phyloP scores from a whole-genome alignment of 2,113 vertebrate species.

The Dasyornis broadbenti region DNA sequence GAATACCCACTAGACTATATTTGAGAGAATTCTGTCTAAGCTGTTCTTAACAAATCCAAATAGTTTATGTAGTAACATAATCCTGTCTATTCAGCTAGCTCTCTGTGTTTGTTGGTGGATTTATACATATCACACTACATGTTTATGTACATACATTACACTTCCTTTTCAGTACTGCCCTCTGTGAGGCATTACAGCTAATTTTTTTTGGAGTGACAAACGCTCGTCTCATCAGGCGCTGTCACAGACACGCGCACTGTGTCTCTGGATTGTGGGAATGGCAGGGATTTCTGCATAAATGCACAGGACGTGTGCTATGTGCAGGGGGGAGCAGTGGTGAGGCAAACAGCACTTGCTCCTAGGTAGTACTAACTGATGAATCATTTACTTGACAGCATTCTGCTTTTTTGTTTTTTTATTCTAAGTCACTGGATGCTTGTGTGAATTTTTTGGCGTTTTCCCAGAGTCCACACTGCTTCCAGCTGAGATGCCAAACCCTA shows the following conservation, averaged over 20 bases:
- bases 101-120: not conserved
- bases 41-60: not conserved
- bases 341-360: slow-evolving; percentile 16
- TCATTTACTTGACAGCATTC: slow-evolving; percentile 37
- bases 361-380: slow-evolving; percentile 39
- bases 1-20: not conserved
- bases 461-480: slow-evolving; percentile 63
- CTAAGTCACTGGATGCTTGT: slow-evolving; percentile 22
- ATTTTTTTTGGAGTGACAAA: not conserved
- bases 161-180: not conserved
- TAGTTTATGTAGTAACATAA: not conserved
- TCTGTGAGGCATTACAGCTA: not conserved
- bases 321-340: not conserved
- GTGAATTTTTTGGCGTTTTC: slow-evolving; percentile 53
- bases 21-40: not conserved
- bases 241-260: not conserved
- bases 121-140: not conserved
- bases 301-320: not conserved
- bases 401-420: not conserved
- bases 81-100: not conserved
- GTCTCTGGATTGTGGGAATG: not conserved
- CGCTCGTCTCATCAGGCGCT: not conserved
- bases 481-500: slow-evolving; percentile 59
- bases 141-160: not conserved
- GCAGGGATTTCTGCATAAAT: not conserved